A percentile compares a stretch with the other conserved stretches of the same genome.
phyloP scores from a whole-genome alignment of 2,797 vertebrate species.

The Tenualosa ilisha region DNA sequence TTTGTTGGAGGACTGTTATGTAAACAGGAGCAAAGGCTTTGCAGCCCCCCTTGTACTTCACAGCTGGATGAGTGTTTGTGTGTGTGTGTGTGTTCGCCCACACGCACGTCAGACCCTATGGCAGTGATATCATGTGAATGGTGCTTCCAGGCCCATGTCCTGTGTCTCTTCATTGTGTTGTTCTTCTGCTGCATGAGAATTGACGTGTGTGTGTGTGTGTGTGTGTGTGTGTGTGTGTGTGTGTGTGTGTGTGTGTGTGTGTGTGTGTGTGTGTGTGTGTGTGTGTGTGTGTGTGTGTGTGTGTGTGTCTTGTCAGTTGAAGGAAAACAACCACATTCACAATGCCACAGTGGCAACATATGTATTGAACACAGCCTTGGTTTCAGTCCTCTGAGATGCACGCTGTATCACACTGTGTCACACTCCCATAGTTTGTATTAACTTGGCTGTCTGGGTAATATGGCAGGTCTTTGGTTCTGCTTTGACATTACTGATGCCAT shows the following conservation, averaged over 20 bases:
- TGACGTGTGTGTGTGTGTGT: too few relatives aligned
- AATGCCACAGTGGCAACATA: not conserved
- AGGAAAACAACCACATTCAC: slow-evolving; percentile 14
- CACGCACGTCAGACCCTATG: slow-evolving; percentile 26
- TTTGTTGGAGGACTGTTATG: slow-evolving; percentile 31
- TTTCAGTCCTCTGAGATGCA: not conserved
- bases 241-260: slow-evolving; percentile 16
- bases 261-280: slow-evolving; percentile 17
- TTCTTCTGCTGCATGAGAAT: slow-evolving; percentile 30
- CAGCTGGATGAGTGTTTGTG: not conserved
- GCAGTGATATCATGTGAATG: slow-evolving; percentile 57
- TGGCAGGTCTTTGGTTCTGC: not conserved
- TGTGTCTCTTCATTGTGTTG: slow-evolving; percentile 45
- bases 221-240: slow-evolving; percentile 19
- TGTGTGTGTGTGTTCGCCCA: not conserved
- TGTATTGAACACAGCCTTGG: not conserved
- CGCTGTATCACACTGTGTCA: too few relatives aligned
- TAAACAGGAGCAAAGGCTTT: slow-evolving; percentile 32
- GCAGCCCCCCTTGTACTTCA: not conserved
- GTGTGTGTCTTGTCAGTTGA: too few relatives aligned
- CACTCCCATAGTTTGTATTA: not conserved
- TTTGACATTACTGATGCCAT: not conserved
- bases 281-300: slow-evolving; percentile 10
- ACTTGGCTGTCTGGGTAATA: not conserved
- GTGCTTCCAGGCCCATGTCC: slow-evolving; percentile 23